Evolutionary conservation across 2,888 invertebrate species (phyloP).

Genomic region (Clanis bilineata): DNA sequence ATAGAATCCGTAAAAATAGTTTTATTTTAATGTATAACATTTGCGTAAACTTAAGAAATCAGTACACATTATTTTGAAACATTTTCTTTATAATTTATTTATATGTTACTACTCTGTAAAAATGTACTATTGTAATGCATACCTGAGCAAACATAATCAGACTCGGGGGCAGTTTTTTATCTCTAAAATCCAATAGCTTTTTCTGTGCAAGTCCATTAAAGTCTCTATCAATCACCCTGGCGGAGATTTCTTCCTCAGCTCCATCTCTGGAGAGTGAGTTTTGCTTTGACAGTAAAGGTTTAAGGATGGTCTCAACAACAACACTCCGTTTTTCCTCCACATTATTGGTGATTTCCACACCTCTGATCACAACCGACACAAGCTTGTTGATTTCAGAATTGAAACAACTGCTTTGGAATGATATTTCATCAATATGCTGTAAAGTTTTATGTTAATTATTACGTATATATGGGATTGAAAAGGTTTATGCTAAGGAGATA

Average conservation of each 20-base stretch:
- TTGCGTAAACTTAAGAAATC: too few species aligned
- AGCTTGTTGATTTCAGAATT: slow-evolving; percentile 94
- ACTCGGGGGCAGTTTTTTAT: slow-evolving; percentile 89
- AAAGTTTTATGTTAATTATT: slow-evolving; percentile 31
- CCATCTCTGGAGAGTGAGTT: slow-evolving; percentile 55
- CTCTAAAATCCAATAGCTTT: slow-evolving; percentile 85
- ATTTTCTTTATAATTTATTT: too few species aligned
- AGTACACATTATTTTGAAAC: too few species aligned
- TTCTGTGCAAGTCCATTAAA: slow-evolving; percentile 39
- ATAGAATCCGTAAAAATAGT: too few species aligned
- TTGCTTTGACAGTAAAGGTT: slow-evolving; percentile 73
- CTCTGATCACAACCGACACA: slow-evolving; percentile 90
- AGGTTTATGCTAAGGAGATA: too few species aligned
- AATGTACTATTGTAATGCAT: slow-evolving; percentile 34
- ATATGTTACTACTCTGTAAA: too few species aligned
- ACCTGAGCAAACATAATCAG: slow-evolving; percentile 93
- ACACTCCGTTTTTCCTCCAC: slow-evolving; percentile 77
- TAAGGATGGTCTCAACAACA: slow-evolving; percentile 73
- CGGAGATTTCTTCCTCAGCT: slow-evolving; percentile 34
- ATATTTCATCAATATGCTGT: slow-evolving; percentile 92
- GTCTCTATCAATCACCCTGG: slow-evolving; percentile 37
- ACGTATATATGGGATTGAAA: too few species aligned
- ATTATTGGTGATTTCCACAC: slow-evolving; percentile 91
- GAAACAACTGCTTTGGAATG: slow-evolving; percentile 92
- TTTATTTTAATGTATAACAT: too few species aligned